Percentiles rank a stretch among this genome's conserved stretches.
phyloP scores from a whole-genome alignment of 2,888 invertebrate genomes.

The Erebia epiphron region DNA sequence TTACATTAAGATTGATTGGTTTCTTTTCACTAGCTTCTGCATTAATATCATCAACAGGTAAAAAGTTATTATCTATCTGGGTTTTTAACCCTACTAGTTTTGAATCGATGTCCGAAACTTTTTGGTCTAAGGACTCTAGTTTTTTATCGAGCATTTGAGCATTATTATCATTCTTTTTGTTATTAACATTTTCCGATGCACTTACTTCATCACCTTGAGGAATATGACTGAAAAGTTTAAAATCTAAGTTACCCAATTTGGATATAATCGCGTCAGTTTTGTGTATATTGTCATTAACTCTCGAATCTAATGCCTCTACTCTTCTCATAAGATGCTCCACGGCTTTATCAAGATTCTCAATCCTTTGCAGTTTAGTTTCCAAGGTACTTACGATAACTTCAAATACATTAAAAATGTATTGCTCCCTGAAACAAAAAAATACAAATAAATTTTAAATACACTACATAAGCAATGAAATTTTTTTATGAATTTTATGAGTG shows the following conservation, averaged over 20 bases:
- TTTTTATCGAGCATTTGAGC: slow-evolving; percentile 84
- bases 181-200: slow-evolving; percentile 59
- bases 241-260: slow-evolving; percentile 88
- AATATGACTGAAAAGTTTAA: slow-evolving; percentile 87
- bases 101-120: slow-evolving; percentile 91
- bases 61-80: slow-evolving; percentile 91
- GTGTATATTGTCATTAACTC: slow-evolving; percentile 91
- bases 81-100: slow-evolving; percentile 90
- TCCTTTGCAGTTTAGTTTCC: slow-evolving; percentile 93
- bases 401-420: slow-evolving; percentile 94
- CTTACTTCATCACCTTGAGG: slow-evolving; percentile 63
- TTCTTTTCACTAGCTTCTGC: slow-evolving; percentile 95
- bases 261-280: slow-evolving; percentile 93
- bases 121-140: slow-evolving; percentile 89
- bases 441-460: slow-evolving; percentile 1
- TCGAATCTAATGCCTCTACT: slow-evolving; percentile 91
- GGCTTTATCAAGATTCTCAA: slow-evolving; percentile 94
- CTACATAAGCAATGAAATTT: no score
- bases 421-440: slow-evolving; percentile 88
- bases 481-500: no score
- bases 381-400: slow-evolving; percentile 94
- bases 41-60: slow-evolving; percentile 92
- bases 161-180: slow-evolving; percentile 51
- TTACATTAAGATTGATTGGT: slow-evolving; percentile 91
- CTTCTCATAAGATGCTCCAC: slow-evolving; percentile 93